Evolutionary conservation across 1,140 invertebrate species (phyloP).

Genomic region (Hycleus cichorii): DNA sequence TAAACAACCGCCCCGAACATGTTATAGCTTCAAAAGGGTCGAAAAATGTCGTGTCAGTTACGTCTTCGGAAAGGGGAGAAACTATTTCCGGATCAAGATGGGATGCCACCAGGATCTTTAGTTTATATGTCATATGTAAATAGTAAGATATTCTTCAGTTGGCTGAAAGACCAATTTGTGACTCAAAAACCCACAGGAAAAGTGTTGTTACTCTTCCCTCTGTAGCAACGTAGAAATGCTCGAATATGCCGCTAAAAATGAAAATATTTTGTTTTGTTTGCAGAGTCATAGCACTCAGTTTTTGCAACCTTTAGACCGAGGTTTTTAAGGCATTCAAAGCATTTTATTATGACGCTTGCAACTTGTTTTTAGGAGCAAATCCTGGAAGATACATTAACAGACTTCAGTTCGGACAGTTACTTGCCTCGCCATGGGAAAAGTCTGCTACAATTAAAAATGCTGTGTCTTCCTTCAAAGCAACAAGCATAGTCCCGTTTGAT

Average conservation of each 20-base stretch:
- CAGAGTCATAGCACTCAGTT: constrained; percentile 21
- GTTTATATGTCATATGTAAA: constrained; percentile 37
- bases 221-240: constrained; percentile 16
- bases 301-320: constrained; percentile 23
- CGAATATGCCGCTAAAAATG: constrained; percentile 21
- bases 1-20: constrained; percentile 21
- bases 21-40: constrained; percentile 23
- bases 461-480: not conserved
- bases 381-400: constrained; percentile 9
- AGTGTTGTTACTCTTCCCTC: constrained; percentile 24
- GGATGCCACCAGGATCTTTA: constrained; percentile 30
- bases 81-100: constrained; percentile 34
- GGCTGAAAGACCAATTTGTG: not conserved
- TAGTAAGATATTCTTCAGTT: not conserved
- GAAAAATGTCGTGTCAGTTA: constrained; percentile 18
- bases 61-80: constrained; percentile 27
- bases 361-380: constrained; percentile 8
- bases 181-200: constrained; percentile 14
- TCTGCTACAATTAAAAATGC: not conserved
- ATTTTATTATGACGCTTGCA: constrained; percentile 10
- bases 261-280: constrained; percentile 24
- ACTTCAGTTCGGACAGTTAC: constrained; percentile 4
- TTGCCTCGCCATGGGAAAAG: not conserved
- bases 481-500: no score
- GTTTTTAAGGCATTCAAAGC: constrained; percentile 25